A percentile compares a stretch with the other conserved stretches of the same genome.
Evolutionary conservation across 37 sponge, comb jelly and placozoan genomes (phyloP).

Genomic region (Ephydatia muelleri): DNA sequence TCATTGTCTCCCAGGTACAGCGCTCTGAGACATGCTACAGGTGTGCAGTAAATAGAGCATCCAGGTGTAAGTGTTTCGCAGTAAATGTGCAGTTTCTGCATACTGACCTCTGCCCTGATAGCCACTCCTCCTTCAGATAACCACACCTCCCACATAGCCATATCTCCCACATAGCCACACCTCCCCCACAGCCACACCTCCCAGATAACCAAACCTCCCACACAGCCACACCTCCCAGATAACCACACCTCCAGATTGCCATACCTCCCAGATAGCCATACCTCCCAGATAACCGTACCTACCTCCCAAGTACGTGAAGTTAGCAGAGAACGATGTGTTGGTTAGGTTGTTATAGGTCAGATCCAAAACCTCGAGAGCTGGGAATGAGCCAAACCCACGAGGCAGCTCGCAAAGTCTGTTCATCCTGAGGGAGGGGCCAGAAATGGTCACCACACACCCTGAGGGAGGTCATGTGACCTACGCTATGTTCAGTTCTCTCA

Average conservation of each 20-base stretch:
- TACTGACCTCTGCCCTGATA: background rate
- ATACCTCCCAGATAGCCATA: no score
- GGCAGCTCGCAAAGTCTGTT: slow-evolving; percentile 90
- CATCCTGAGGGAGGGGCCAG: slow-evolving; percentile 29
- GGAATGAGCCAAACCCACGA: slow-evolving; percentile 94
- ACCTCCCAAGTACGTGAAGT: slow-evolving; percentile 87
- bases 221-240: no score
- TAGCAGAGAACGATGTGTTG: slow-evolving; percentile 81
- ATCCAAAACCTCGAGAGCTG: slow-evolving; percentile 87
- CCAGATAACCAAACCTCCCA: background rate
- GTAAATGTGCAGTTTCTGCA: background rate
- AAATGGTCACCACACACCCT: background rate
- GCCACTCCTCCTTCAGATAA: background rate
- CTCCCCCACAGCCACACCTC: background rate
- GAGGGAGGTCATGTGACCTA: slow-evolving; percentile 13
- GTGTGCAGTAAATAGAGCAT: no score
- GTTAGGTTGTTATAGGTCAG: slow-evolving; percentile 93
- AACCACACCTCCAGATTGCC: background rate
- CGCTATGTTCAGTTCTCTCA: slow-evolving; percentile 52
- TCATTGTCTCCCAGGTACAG: slow-evolving; percentile 97
- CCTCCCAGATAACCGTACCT: no score
- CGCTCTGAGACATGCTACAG: slow-evolving; percentile 68
- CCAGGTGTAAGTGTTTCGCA: background rate
- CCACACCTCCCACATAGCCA: no score
- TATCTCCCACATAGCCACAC: no score